Conservation (phyloP, 2,888 invertebrate species). For the Zygothrica quintamaculata region DNA sequence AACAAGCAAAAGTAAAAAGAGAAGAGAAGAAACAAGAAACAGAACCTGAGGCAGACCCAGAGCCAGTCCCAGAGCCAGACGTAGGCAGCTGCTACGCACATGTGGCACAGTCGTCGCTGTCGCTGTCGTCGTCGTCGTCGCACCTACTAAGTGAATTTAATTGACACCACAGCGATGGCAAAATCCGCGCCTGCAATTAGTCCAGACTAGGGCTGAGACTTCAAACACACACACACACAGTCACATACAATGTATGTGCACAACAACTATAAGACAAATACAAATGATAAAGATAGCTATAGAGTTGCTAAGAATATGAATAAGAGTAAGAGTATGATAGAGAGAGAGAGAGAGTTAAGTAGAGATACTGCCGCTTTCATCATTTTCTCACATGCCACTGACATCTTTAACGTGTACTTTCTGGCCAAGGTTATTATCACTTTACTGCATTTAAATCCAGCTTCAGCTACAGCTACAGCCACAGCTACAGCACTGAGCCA, state of each 20-base stretch:
- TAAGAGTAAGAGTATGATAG: background rate
- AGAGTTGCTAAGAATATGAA: constrained; percentile 4
- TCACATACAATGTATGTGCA: no score
- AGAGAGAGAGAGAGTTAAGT: background rate
- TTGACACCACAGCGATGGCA: constrained; percentile 70
- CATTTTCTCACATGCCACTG: constrained; percentile 72
- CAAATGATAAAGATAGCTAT: no score
- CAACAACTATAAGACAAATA: no score
- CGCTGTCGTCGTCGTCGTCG: no score
- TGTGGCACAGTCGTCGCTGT: constrained; percentile 60
- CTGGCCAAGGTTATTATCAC: constrained; percentile 67
- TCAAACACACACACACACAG: no score
- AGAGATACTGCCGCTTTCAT: constrained; percentile 29
- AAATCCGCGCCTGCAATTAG: constrained; percentile 78
- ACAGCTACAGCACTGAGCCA: constrained; percentile 42
- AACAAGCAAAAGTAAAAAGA: background rate
- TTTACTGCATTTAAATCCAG: constrained; percentile 44
- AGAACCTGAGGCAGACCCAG: constrained; percentile 6
- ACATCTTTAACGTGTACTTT: constrained; percentile 53
- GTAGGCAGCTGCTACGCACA: constrained; percentile 67
- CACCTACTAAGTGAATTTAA: constrained; percentile 75
- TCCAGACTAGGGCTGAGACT: constrained; percentile 32
- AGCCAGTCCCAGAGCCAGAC: constrained; percentile 4
- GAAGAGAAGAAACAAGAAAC: background rate
- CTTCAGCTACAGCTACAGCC: no score